Conservation (phyloP, 1,140 invertebrate species). For the Leptestheria dahalacensis region DNA sequence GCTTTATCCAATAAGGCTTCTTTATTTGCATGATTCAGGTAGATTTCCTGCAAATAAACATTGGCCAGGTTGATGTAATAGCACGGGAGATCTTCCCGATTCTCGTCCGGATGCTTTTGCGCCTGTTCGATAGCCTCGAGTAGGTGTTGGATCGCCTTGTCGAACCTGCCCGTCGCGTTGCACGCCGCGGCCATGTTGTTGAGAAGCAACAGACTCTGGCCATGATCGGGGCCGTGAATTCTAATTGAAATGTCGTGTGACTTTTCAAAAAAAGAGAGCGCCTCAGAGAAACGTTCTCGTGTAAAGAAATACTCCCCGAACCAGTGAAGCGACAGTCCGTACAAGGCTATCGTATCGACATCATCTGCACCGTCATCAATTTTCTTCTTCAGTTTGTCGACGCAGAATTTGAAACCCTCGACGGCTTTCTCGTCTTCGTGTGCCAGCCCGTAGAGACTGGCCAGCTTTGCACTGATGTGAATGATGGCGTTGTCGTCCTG, state of each 20-base stretch:
- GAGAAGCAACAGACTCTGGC: constrained; percentile 58
- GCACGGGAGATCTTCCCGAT: constrained; percentile 41
- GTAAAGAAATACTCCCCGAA: constrained; percentile 61
- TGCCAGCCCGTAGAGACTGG: constrained; percentile 35
- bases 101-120: constrained; percentile 38
- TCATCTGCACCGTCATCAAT: constrained; percentile 35
- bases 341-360: constrained; percentile 41
- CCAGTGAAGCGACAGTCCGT: constrained; percentile 59
- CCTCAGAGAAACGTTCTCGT: constrained; percentile 39
- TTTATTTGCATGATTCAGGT: neutral
- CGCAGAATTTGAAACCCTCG: constrained; percentile 57
- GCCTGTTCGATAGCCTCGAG: constrained; percentile 52
- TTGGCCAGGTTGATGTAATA: constrained; percentile 72
- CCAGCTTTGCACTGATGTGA: constrained; percentile 49
- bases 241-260: constrained; percentile 48
- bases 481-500: constrained; percentile 59
- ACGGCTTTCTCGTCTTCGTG: constrained; percentile 50
- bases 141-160: constrained; percentile 52
- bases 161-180: constrained; percentile 44
- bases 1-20: neutral
- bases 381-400: constrained; percentile 45
- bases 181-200: constrained; percentile 71
- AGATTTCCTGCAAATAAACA: constrained; percentile 38
- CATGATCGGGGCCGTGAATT: constrained; percentile 46
- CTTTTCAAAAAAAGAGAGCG: constrained; percentile 46